Evolutionary conservation across 2,888 invertebrate species (phyloP).

Genomic region (Linnaemya vulpina): DNA sequence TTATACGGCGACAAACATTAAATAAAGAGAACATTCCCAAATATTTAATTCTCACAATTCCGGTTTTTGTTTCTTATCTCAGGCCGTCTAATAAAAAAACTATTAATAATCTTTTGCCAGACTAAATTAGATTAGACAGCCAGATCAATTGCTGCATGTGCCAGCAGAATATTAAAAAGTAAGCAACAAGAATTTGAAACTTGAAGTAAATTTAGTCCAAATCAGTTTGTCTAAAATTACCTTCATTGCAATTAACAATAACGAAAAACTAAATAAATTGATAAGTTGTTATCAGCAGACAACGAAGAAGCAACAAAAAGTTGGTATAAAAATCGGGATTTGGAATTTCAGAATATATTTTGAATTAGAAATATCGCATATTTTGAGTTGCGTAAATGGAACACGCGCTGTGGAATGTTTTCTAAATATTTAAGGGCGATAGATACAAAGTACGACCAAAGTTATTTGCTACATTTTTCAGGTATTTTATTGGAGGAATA

Average conservation of each 20-base stretch:
- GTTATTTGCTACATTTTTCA: too few relatives aligned
- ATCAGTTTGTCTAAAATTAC: not conserved
- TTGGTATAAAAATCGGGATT: too few relatives aligned
- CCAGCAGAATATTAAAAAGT: not conserved
- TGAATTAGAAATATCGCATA: too few relatives aligned
- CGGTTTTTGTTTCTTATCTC: not conserved
- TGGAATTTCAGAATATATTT: too few relatives aligned
- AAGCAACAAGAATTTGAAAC: not conserved
- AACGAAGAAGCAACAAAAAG: not conserved
- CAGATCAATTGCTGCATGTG: not conserved
- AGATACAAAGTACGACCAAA: too few relatives aligned
- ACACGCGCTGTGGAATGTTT: too few relatives aligned
- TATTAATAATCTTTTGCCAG: not conserved
- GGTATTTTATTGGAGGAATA: too few relatives aligned
- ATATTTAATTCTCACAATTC: not conserved
- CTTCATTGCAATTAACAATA: not conserved
- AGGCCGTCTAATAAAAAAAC: not conserved
- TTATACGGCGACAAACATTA: too few relatives aligned
- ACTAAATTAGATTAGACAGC: not conserved
- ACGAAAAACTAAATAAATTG: not conserved
- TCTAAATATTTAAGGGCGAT: too few relatives aligned
- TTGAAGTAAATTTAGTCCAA: too few relatives aligned
- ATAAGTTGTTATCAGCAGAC: conserved; percentile 1
- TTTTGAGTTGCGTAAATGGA: too few relatives aligned
- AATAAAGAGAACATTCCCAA: not conserved